phyloP scores from a whole-genome alignment of 2,113 vertebrate genomes.

The Natator depressus region DNA sequence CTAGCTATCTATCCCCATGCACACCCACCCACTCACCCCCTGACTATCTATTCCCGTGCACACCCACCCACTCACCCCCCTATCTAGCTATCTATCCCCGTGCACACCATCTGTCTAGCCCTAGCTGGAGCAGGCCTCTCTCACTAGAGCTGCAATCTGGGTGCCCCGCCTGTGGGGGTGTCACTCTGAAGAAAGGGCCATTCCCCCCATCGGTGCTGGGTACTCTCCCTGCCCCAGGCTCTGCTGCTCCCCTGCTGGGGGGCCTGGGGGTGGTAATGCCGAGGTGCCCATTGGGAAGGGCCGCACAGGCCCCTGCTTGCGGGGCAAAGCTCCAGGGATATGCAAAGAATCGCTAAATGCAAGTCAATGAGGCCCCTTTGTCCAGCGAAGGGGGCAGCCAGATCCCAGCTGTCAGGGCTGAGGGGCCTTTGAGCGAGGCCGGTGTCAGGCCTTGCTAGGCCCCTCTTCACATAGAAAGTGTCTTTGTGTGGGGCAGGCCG shows the following conservation, averaged over 20 bases:
- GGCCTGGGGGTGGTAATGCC: neutral
- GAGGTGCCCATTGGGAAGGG: neutral
- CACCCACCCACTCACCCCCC: too few species aligned
- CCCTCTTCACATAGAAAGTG: constrained; percentile 63
- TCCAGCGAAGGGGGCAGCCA: constrained; percentile 34
- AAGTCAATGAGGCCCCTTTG: constrained; percentile 33
- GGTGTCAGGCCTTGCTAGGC: neutral
- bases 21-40: neutral
- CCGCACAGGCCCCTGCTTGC: neutral
- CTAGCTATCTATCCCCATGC: neutral
- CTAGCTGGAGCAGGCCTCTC: neutral
- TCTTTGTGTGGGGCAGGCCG: constrained; percentile 64
- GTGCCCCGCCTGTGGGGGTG: neutral
- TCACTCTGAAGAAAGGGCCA: neutral
- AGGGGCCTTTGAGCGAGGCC: constrained; percentile 48
- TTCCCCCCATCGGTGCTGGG: too few species aligned
- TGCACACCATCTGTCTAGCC: neutral
- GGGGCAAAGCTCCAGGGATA: neutral
- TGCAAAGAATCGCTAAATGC: constrained; percentile 38
- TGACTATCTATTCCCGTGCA: too few species aligned
- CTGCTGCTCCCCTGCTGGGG: neutral
- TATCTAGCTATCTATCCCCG: neutral
- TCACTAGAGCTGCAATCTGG: neutral
- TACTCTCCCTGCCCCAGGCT: neutral
- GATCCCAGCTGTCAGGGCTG: constrained; percentile 31